Percentiles rank a stretch among this genome's conserved stretches.
Evolutionary conservation across 2,888 invertebrate species (phyloP).

Genomic region (Arrhopalites spinosus): DNA sequence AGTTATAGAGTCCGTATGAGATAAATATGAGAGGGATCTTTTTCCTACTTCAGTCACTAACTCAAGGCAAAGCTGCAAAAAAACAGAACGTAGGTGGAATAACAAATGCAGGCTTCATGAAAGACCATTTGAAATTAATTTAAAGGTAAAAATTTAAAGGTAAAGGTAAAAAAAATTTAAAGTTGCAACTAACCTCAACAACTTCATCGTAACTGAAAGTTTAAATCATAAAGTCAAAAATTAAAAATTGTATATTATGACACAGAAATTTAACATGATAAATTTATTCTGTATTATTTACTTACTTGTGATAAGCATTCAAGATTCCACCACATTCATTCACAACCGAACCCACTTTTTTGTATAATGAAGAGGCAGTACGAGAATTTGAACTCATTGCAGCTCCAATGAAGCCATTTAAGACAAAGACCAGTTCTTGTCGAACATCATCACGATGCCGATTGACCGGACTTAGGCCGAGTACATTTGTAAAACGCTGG

Average conservation of each 20-base stretch:
- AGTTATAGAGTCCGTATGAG: conserved; percentile 41
- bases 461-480: conserved; percentile 42
- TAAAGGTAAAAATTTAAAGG: too few species aligned
- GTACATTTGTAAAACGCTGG: conserved; percentile 64
- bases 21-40: conserved; percentile 70
- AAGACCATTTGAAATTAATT: too few species aligned
- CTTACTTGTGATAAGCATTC: conserved; percentile 71
- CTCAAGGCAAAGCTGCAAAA: conserved; percentile 72
- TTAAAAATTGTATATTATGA: too few species aligned
- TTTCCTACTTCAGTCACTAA: conserved; percentile 74
- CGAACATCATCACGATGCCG: conserved; percentile 68
- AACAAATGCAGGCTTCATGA: too few species aligned
- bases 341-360: conserved; percentile 60
- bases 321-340: conserved; percentile 64
- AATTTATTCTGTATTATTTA: too few species aligned
- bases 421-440: conserved; percentile 71
- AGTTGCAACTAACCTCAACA: too few species aligned
- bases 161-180: too few species aligned
- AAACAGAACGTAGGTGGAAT: too few species aligned
- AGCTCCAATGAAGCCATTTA: conserved; percentile 74
- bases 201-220: conserved; percentile 69
- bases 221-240: too few species aligned
- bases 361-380: conserved; percentile 64
- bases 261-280: too few species aligned
- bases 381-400: conserved; percentile 67